Evolutionary conservation across 1,140 invertebrate species (phyloP).

Genomic region (Pseudobourletiella spinata): DNA sequence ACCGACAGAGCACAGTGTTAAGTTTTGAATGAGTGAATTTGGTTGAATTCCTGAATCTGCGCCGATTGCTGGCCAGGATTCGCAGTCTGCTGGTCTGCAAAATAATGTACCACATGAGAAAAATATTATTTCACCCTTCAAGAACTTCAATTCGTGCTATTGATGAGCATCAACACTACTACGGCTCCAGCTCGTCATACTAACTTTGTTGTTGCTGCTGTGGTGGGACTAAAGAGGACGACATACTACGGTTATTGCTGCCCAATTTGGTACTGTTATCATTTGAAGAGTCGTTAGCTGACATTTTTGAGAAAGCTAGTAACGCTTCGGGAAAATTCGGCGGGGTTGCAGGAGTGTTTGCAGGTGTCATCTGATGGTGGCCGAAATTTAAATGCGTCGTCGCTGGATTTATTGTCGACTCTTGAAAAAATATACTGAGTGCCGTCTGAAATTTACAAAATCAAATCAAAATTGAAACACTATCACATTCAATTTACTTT

Average conservation of each 20-base stretch:
- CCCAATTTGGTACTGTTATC: neutral
- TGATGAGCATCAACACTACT: too few species aligned
- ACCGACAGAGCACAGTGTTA: neutral
- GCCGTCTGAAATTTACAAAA: slow-evolving; percentile 26
- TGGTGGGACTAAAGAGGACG: neutral
- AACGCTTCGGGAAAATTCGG: slow-evolving; percentile 31
- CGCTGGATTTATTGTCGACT: slow-evolving; percentile 17
- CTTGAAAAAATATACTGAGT: slow-evolving; percentile 29
- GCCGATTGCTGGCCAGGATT: neutral
- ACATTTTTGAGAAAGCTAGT: slow-evolving; percentile 31
- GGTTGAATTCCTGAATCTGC: neutral
- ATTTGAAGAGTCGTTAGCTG: slow-evolving; percentile 12
- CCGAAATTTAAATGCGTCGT: slow-evolving; percentile 9
- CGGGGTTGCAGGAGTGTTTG: slow-evolving; percentile 33
- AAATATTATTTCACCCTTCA: neutral
- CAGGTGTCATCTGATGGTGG: slow-evolving; percentile 20
- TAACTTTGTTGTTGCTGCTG: neutral
- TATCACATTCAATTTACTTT: too few species aligned
- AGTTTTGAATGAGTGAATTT: neutral
- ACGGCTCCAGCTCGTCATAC: too few species aligned
- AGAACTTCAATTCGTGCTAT: neutral
- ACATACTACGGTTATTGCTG: neutral
- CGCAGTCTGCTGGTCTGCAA: neutral
- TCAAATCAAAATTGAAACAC: too few species aligned
- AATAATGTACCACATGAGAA: neutral